Conservation (phyloP, 2,888 invertebrate genomes). For the Petrolisthes cinctipes region DNA sequence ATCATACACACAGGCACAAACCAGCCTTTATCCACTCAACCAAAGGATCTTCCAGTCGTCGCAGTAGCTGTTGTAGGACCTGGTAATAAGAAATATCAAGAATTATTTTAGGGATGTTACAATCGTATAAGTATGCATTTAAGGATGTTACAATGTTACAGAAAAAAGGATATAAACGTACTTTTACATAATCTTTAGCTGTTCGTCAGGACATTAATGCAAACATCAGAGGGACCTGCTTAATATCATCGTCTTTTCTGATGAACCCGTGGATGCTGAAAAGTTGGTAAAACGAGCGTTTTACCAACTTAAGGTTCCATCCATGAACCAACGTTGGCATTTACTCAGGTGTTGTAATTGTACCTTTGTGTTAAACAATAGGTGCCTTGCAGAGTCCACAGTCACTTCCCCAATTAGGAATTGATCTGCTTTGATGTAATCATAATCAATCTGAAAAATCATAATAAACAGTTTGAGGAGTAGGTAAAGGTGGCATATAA, state of each 20-base stretch:
- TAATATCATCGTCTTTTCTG: constrained; percentile 1
- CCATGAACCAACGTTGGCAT: background rate
- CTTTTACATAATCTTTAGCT: background rate
- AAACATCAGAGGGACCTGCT: background rate
- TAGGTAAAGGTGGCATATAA: background rate
- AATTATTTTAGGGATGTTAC: too few relatives aligned
- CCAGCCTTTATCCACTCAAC: too few relatives aligned
- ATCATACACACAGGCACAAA: too few relatives aligned
- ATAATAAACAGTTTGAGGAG: constrained; percentile 1
- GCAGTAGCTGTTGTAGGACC: constrained; percentile 1
- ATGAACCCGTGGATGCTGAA: background rate
- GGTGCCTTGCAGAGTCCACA: too few relatives aligned
- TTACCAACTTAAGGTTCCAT: constrained; percentile 1
- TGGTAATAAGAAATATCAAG: background rate
- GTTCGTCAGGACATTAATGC: background rate
- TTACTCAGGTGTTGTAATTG: too few relatives aligned
- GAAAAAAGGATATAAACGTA: background rate
- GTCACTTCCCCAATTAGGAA: too few relatives aligned
- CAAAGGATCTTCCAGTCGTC: too few relatives aligned
- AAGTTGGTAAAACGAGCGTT: background rate
- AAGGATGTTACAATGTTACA: constrained; percentile 1
- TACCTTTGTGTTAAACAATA: too few relatives aligned
- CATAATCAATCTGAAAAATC: too few relatives aligned
- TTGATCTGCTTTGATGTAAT: too few relatives aligned
- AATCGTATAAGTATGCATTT: constrained; percentile 1